phyloP scores from a whole-genome alignment of 2,888 invertebrate genomes.

The Formica aserva region DNA sequence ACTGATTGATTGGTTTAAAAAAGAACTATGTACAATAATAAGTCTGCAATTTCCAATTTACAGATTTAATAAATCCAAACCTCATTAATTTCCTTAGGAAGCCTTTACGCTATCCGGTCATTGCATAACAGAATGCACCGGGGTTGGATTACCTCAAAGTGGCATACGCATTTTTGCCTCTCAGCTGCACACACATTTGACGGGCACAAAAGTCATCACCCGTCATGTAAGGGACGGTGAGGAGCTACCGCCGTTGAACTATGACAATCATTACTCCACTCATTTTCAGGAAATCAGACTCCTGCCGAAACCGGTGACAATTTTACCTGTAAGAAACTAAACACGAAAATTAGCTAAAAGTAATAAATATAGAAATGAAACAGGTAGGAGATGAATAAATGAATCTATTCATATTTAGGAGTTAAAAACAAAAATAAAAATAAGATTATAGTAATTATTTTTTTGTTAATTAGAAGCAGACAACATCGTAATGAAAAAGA shows the following conservation, averaged over 20 bases:
- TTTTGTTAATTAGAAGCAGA: neutral
- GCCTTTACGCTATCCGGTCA: slow-evolving; percentile 94
- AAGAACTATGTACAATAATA: neutral
- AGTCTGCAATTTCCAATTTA: neutral
- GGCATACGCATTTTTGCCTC: slow-evolving; percentile 98
- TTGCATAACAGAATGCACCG: slow-evolving; percentile 97
- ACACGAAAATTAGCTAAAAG: neutral
- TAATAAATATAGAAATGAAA: slow-evolving; percentile 18
- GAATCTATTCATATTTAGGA: neutral
- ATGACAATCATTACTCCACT: slow-evolving; percentile 98
- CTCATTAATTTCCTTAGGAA: slow-evolving; percentile 78
- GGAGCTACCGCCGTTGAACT: slow-evolving; percentile 94
- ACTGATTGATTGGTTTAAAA: neutral
- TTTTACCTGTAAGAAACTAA: slow-evolving; percentile 91
- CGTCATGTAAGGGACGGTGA: slow-evolving; percentile 93
- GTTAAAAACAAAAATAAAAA: neutral
- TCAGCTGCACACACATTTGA: slow-evolving; percentile 98
- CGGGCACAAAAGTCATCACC: slow-evolving; percentile 94
- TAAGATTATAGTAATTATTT: neutral
- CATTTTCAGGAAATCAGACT: slow-evolving; percentile 99
- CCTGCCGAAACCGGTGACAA: slow-evolving; percentile 91
- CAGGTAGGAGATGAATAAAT: neutral
- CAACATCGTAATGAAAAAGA: neutral
- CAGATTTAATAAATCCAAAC: neutral
- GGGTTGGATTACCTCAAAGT: slow-evolving; percentile 91